A percentile compares a stretch with the other conserved stretches of the same genome.
Evolutionary conservation across 2,113 vertebrate species (phyloP).

Genomic region (Microtus ochrogaster): DNA sequence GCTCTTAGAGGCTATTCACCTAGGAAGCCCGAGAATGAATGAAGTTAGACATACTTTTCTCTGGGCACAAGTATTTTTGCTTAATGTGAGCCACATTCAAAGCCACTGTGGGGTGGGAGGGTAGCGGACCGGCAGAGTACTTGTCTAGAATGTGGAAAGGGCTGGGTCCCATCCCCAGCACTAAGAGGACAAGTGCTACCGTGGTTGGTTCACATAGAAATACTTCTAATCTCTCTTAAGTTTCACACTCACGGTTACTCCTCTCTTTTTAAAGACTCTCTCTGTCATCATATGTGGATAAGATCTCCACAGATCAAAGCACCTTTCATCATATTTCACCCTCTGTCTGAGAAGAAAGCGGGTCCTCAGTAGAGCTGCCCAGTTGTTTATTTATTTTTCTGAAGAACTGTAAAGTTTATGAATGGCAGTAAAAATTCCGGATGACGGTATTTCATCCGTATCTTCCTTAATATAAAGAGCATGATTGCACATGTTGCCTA

Average conservation of each 20-base stretch:
- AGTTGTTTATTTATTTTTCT: conserved; percentile 45
- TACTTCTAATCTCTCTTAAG: conserved; percentile 75
- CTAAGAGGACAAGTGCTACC: background rate
- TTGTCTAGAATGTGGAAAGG: background rate
- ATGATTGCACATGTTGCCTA: background rate
- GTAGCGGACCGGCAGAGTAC: background rate
- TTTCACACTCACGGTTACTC: conserved; percentile 61
- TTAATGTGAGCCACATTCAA: conserved; percentile 69
- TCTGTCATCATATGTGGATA: conserved; percentile 10
- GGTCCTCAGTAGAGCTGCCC: conserved; percentile 44
- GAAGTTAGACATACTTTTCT: conserved; percentile 44
- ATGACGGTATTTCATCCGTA: background rate
- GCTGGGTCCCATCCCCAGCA: background rate
- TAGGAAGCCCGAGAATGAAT: conserved; percentile 9
- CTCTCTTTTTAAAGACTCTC: conserved; percentile 68
- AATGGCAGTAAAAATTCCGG: conserved; percentile 4
- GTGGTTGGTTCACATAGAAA: conserved; percentile 73
- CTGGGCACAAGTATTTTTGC: conserved; percentile 53
- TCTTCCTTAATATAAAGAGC: conserved; percentile 25
- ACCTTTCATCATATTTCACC: conserved; percentile 5
- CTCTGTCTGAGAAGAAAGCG: background rate
- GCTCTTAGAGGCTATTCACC: background rate
- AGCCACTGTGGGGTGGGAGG: conserved; percentile 34
- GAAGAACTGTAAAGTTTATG: conserved; percentile 19
- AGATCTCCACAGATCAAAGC: conserved; percentile 27